Percentiles rank a stretch among this genome's conserved stretches.
Evolutionary conservation across 2,113 vertebrate genomes (phyloP).

Genomic region (Ophthalmolycus amberensis): DNA sequence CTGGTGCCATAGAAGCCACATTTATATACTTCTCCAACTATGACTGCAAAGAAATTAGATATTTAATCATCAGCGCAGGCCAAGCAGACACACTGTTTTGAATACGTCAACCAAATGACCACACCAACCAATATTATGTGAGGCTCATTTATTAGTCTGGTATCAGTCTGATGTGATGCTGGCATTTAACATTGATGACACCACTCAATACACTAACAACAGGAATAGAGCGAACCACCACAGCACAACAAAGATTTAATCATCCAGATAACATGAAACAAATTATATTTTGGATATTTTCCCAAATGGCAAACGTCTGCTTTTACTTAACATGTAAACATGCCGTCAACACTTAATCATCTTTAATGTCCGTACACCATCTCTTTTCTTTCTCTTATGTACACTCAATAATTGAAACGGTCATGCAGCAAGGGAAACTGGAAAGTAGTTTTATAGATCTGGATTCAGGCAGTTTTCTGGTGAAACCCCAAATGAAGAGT

Average conservation of each 20-base stretch:
- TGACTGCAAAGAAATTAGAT: conserved; percentile 16
- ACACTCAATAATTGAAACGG: background rate
- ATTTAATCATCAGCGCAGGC: conserved; percentile 8
- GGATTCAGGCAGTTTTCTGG: background rate
- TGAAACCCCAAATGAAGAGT: background rate
- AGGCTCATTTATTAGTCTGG: conserved; percentile 50
- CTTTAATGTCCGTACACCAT: background rate
- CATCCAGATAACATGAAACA: background rate
- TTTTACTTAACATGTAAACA: background rate
- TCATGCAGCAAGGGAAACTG: background rate
- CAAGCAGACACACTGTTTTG: background rate
- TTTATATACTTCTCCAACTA: background rate
- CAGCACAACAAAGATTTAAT: background rate
- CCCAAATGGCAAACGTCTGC: background rate
- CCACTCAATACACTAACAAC: conserved; percentile 31
- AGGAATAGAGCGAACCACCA: background rate
- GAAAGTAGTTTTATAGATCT: background rate
- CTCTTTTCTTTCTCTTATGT: background rate
- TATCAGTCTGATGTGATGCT: conserved; percentile 26
- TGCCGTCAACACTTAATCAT: background rate
- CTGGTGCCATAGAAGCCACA: background rate
- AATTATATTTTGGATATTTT: background rate
- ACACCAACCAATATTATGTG: background rate
- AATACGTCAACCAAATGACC: conserved; percentile 26
- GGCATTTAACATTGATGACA: conserved; percentile 45